Base-by-base conservation (phyloP, 2,113 vertebrate genomes). In the Silurus asotus region DNA sequence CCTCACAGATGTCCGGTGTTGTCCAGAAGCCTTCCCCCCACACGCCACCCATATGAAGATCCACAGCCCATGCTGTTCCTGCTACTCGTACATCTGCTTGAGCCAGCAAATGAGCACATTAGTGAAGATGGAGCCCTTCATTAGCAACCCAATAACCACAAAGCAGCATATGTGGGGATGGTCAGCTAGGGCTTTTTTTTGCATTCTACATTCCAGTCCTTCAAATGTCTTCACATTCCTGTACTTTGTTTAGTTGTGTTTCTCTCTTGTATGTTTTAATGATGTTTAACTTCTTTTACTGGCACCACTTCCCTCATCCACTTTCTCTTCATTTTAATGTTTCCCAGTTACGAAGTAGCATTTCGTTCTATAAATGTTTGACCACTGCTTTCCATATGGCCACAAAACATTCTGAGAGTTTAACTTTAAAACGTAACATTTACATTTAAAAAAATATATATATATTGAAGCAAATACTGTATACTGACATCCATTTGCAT, bases 71-170 rank as follows among this genome's bases (percentile, higher is more conserved):
- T 92, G 91, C 92, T 91, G 92, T 92, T 90, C 90, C 13, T 82
- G 90, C 87, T 89, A 65, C 90, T 90, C 81, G n/a, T 64, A 92
- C 93, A 94, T 94, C 94, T 95, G 94, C 91, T 93, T 77, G 65
- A 28, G 51, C 0, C 37, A 90, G 91, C 89, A 94, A 94, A 94
- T 93, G 92, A 94, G 93, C 89, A 88, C 67, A 55, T 85, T 87
- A 61, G 56, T 88, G 83, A 89, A 90, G 91, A 84, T 64, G 81
- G 89, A 86, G 86, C 86, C 48, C 87, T 88, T 88, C 89, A 92
- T 93, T 90, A 89, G 79, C 72, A 62, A 56, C 78, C 78, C 82
- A 82, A 28, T 84, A 86, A 77, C 85, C 28, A 70, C 81, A 62
- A 65, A 83, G 64, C 58, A 78, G 65, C 88, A 88, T 86, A 83